A percentile compares a stretch with the other conserved stretches of the same genome.
Conservation (phyloP, 37 sponge, comb jelly and placozoan species). For the Axinella damicornis region DNA sequence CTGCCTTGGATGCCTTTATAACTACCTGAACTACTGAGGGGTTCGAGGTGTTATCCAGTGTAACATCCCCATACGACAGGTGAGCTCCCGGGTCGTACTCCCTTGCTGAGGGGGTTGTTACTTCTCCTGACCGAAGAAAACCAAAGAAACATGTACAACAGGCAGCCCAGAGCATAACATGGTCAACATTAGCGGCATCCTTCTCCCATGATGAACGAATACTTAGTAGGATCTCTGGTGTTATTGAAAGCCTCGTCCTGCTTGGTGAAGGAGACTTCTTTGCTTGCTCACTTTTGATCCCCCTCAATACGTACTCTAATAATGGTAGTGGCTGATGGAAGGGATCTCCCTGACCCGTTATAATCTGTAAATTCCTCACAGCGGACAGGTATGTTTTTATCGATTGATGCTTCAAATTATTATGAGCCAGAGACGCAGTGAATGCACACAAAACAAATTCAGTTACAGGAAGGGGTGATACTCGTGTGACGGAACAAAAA, state of each 20-base stretch:
- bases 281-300: slow-evolving; percentile 6
- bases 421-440: not conserved
- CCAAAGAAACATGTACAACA: slow-evolving; percentile 37
- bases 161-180: slow-evolving; percentile 55
- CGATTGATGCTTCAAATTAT: not conserved
- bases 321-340: not conserved
- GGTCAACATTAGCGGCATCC: not conserved
- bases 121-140: slow-evolving; percentile 39
- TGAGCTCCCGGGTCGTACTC: slow-evolving; percentile 5
- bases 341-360: not conserved
- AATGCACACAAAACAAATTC: slow-evolving; percentile 9
- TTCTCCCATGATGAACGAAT: not conserved
- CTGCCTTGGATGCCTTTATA: slow-evolving; percentile 41
- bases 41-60: not conserved
- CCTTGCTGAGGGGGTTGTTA: not conserved
- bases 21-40: not conserved
- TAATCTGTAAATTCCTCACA: not conserved
- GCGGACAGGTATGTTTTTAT: slow-evolving; percentile 25
- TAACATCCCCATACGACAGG: slow-evolving; percentile 12
- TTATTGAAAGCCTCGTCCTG: not conserved
- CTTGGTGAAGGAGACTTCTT: not conserved
- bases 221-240: not conserved
- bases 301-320: not conserved
- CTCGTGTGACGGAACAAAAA: not conserved
- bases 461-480: not conserved